phyloP scores from a whole-genome alignment of 2,797 vertebrate species.

The Xenentodon cancila region DNA sequence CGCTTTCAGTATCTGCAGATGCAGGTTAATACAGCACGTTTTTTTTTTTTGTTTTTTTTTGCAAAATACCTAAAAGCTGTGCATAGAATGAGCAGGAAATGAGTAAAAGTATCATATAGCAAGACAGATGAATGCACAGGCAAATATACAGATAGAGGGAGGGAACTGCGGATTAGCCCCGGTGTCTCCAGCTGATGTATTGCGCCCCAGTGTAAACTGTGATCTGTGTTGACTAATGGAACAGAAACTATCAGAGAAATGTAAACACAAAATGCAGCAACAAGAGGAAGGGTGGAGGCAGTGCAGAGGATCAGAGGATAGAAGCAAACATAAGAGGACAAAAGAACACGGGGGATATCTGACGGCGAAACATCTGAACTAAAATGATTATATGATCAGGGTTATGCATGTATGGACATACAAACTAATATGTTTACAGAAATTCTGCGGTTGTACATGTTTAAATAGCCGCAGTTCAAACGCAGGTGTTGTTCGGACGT shows the following conservation, averaged over 20 bases:
- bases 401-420: neutral
- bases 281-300: conserved; percentile 31
- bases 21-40: neutral
- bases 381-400: conserved; percentile 9
- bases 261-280: conserved; percentile 47
- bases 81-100: neutral
- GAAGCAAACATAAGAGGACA: conserved; percentile 18
- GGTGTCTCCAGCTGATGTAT: conserved; percentile 35
- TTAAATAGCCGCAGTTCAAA: conserved; percentile 46
- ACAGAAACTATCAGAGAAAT: conserved; percentile 40
- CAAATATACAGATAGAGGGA: neutral
- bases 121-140: conserved; percentile 5
- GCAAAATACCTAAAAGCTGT: conserved; percentile 9
- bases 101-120: neutral
- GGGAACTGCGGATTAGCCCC: conserved; percentile 12
- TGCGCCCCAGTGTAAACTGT: conserved; percentile 30
- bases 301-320: conserved; percentile 6
- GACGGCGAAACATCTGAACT: conserved; percentile 7
- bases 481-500: conserved; percentile 39
- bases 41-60: too few species aligned
- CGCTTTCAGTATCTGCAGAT: neutral
- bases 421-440: conserved; percentile 9
- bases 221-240: conserved; percentile 41
- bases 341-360: conserved; percentile 2
- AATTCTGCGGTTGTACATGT: conserved; percentile 31